A percentile compares a stretch with the other conserved stretches of the same genome.
Conservation (phyloP, 35 echinoderm and acorn worm genomes). For the Amphiura filiformis region DNA sequence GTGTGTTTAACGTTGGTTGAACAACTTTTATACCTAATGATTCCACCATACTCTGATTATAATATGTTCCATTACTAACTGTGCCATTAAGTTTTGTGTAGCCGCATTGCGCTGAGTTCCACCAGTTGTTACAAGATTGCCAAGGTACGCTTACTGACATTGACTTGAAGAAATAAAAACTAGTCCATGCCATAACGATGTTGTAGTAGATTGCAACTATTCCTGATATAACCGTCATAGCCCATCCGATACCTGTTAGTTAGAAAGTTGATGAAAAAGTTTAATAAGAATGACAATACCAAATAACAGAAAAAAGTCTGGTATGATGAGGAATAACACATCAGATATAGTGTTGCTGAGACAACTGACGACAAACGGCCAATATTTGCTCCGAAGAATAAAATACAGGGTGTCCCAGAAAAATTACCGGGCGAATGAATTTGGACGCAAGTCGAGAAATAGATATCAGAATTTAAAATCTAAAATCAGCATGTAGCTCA, state of each 20-base stretch:
- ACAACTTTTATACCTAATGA: conserved; percentile 19
- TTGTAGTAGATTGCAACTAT: conserved; percentile 95
- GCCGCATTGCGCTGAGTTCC: conserved; percentile 77
- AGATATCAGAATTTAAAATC: too few relatives aligned
- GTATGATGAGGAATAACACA: too few relatives aligned
- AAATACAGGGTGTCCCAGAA: too few relatives aligned
- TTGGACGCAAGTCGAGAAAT: too few relatives aligned
- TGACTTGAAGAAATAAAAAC: conserved; percentile 72
- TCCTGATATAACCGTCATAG: conserved; percentile 75
- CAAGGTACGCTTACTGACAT: conserved; percentile 69
- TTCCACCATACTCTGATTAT: conserved; percentile 33
- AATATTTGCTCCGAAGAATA: too few relatives aligned
- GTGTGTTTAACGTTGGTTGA: conserved; percentile 17
- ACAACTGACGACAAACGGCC: too few relatives aligned
- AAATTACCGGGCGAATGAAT: too few relatives aligned
- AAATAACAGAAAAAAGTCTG: too few relatives aligned
- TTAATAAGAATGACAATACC: not conserved
- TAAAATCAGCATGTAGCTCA: too few relatives aligned
- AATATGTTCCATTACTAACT: conserved; percentile 32
- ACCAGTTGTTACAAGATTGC: conserved; percentile 61
- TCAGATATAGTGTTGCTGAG: too few relatives aligned
- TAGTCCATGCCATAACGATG: conserved; percentile 86
- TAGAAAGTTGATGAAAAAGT: not conserved
- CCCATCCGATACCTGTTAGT: conserved; percentile 88
- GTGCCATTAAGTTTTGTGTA: conserved; percentile 36